A percentile compares a stretch with the other conserved stretches of the same genome.
Conservation (phyloP, 2,797 vertebrate genomes). For the Anisognathus igniventris region DNA sequence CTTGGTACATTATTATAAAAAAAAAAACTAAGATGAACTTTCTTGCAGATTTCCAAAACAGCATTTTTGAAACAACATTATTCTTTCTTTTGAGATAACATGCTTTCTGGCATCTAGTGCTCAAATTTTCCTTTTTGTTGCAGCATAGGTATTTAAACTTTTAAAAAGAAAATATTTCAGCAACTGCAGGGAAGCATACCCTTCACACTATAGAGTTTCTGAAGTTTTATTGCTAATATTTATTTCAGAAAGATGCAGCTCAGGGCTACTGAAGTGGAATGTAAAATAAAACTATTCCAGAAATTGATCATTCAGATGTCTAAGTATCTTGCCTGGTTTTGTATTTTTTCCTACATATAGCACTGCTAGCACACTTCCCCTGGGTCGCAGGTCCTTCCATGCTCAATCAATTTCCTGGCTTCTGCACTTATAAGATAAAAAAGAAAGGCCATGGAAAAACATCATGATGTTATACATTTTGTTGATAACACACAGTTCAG, state of each 20-base stretch:
- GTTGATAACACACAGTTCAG: not conserved
- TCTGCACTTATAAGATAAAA: not conserved
- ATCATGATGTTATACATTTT: not conserved
- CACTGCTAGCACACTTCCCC: not conserved
- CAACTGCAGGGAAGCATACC: not conserved
- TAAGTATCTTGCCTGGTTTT: not conserved
- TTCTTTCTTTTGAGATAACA: not conserved
- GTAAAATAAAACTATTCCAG: not conserved
- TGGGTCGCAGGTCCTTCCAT: not conserved
- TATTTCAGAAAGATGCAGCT: not conserved
- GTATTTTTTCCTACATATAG: not conserved
- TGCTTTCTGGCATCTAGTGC: not conserved
- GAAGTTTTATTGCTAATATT: not conserved
- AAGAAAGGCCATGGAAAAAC: not conserved
- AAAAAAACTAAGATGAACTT: conserved; percentile 14
- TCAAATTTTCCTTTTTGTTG: not conserved
- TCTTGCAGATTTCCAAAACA: not conserved
- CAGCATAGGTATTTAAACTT: not conserved
- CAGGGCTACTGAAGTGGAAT: not conserved
- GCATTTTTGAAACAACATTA: not conserved
- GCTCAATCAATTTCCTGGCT: not conserved
- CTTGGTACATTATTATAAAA: conserved; percentile 4
- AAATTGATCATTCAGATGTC: not conserved
- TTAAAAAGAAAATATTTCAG: not conserved
- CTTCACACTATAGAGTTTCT: not conserved